Percentiles rank a stretch among this genome's conserved stretches.
These are phyloP conservation scores for Philhelius pedissequus DNA, from an alignment of 2,888 invertebrate species.

Conservation along the genomic window DNA sequence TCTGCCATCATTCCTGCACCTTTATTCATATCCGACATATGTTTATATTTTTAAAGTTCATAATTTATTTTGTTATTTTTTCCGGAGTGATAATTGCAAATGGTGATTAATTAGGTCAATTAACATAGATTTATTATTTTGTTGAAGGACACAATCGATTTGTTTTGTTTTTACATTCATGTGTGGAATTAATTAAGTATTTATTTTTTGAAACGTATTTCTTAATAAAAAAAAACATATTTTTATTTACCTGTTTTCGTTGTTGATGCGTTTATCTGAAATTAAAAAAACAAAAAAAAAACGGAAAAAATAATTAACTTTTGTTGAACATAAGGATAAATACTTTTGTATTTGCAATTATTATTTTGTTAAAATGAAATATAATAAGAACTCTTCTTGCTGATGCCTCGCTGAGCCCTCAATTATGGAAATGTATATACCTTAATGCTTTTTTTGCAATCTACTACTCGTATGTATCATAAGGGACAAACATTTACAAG, in stretches of 20 bases:
- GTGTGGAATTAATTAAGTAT: background rate
- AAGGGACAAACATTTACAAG: no score
- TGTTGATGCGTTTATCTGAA: background rate
- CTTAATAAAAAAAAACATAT: background rate
- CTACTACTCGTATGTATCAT: no score
- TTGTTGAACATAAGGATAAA: background rate
- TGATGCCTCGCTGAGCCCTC: no score
- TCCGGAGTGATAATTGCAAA: background rate
- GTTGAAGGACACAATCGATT: background rate
- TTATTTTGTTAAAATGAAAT: no score
- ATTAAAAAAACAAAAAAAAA: background rate
- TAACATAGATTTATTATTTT: background rate
- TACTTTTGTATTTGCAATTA: no score
- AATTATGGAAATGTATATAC: no score
- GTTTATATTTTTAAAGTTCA: background rate
- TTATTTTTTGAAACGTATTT: background rate
- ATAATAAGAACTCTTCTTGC: no score
- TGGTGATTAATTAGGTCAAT: slow-evolving; percentile 51
- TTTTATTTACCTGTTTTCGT: background rate
- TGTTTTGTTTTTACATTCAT: no score
- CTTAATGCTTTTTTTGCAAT: no score
- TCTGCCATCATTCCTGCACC: background rate
- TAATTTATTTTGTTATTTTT: background rate
- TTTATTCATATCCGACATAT: no score
- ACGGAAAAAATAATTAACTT: background rate